Evolutionary conservation across 2,113 vertebrate species (phyloP), one percentile per base, ranked within the genome.

Genomic region (Coryphaenoides rupestris): DNA sequence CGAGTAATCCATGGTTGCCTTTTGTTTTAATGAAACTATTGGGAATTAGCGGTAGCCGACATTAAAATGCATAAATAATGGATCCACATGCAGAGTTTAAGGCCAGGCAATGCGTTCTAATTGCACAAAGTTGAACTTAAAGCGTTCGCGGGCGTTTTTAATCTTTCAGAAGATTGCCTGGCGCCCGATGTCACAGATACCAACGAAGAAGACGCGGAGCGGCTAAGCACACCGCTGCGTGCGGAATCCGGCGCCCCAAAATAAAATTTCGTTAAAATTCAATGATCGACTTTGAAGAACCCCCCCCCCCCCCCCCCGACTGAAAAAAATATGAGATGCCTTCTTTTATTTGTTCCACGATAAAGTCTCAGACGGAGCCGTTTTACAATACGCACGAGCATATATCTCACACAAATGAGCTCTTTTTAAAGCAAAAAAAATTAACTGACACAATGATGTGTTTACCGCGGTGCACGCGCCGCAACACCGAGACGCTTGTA

Each of bases 11-110:
- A 70, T 84, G 69, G 68, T 64, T 76, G 74, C 72, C 61, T 67
- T 81, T 77, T n/a, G n/a, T 28, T 28, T 78, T 80, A 84, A 79
- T 88, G 67, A 88, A 87, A 83, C 78, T 73, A 68, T 66, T 73
- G 78, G 68, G 83, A 86, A 84, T 86, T 74, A 76, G 62, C 73
- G 73, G 54, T 45, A 75, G 61, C 63, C 68, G 60, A 76, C 66
- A 79, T 80, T 80, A 83, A 83, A 84, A 82, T 73, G 79, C 62
- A 79, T 73, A 74, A 73, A 84, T 84, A 85, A 87, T 76, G 77
- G 70, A 78, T 85, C 74, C 63, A 73, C 66, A 78, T 78, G 62
- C 53, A 47, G 70, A 46, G 75, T 74, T 65, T 58, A 33, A 33
- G 52, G 55, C 65, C 68, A 73, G 55, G 66, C 49, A 21, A 56